These are phyloP conservation scores for Nasua narica DNA, from an alignment of 2,797 vertebrate species.

Conservation along the genomic window DNA sequence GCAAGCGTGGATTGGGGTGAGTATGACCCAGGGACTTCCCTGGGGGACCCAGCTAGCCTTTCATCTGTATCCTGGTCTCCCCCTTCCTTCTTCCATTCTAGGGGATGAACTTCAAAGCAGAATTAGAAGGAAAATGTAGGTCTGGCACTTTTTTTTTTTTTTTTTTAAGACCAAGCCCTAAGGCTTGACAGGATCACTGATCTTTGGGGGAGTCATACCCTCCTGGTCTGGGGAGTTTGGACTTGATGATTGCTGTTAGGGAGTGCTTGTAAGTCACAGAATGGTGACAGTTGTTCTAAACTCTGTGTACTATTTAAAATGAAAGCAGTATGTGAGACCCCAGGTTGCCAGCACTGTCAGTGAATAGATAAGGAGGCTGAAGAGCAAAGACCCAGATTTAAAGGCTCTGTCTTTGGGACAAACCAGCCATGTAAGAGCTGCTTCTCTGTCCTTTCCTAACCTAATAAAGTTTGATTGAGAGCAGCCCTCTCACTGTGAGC, in stretches of 20 bases:
- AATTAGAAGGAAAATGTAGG: slow-evolving; percentile 19
- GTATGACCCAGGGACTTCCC: slow-evolving; percentile 60
- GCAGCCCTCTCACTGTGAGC: not conserved
- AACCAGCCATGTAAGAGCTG: not conserved
- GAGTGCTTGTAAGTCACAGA: not conserved
- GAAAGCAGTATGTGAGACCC: not conserved
- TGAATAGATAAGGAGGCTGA: not conserved
- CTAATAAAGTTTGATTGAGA: not conserved
- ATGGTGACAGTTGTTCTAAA: not conserved
- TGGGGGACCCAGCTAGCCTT: not conserved
- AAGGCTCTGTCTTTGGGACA: not conserved
- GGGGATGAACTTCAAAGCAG: not conserved
- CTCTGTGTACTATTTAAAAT: not conserved
- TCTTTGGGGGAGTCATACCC: not conserved
- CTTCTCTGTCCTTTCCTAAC: not conserved
- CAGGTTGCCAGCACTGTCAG: not conserved
- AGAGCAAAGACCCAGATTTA: not conserved
- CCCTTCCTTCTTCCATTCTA: not conserved
- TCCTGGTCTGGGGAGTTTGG: not conserved
- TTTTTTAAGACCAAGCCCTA: not conserved
- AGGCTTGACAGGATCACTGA: not conserved
- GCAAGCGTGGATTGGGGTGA: slow-evolving; percentile 96
- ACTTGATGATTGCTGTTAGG: not conserved
- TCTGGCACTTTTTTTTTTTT: not conserved
- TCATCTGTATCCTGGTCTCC: not conserved